Conservation (phyloP, 2,888 invertebrate genomes). For the Thecocarcelia acutangulata region DNA sequence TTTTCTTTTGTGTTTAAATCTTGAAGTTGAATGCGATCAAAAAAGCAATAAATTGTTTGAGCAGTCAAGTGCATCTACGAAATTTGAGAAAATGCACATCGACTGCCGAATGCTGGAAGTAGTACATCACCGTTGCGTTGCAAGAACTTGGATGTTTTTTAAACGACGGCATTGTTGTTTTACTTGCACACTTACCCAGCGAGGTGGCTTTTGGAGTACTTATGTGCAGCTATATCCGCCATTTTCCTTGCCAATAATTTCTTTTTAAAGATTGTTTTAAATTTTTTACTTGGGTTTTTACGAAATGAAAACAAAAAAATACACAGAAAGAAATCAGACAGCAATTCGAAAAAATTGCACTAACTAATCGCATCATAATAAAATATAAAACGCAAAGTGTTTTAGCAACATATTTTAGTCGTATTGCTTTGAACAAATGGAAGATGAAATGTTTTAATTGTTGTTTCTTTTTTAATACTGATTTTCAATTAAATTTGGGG, state of each 20-base stretch:
- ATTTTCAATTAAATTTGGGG: too few relatives aligned
- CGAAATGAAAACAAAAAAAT: conserved; percentile 37
- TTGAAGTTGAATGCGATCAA: conserved; percentile 74
- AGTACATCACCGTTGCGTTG: conserved; percentile 35
- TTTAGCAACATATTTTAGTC: too few relatives aligned
- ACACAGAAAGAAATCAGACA: conserved; percentile 21
- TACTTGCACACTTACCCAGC: conserved; percentile 28
- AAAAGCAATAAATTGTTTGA: conserved; percentile 76
- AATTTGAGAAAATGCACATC: conserved; percentile 58
- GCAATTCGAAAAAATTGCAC: not conserved
- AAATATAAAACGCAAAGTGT: too few relatives aligned
- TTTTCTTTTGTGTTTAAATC: conserved; percentile 44
- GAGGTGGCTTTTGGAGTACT: conserved; percentile 34
- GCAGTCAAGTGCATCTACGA: conserved; percentile 72
- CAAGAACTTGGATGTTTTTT: conserved; percentile 10
- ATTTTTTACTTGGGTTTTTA: conserved; percentile 31
- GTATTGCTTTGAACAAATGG: too few relatives aligned
- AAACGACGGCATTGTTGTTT: conserved; percentile 33
- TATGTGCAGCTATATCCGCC: conserved; percentile 63
- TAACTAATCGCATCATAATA: not conserved
- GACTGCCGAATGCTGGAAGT: conserved; percentile 34
- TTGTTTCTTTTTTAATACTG: too few relatives aligned
- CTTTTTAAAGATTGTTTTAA: conserved; percentile 26
- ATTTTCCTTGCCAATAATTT: conserved; percentile 63
- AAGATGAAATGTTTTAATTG: too few relatives aligned